Base-by-base conservation (phyloP, 2,797 vertebrate genomes). In the Coregonus suidteri region DNA sequence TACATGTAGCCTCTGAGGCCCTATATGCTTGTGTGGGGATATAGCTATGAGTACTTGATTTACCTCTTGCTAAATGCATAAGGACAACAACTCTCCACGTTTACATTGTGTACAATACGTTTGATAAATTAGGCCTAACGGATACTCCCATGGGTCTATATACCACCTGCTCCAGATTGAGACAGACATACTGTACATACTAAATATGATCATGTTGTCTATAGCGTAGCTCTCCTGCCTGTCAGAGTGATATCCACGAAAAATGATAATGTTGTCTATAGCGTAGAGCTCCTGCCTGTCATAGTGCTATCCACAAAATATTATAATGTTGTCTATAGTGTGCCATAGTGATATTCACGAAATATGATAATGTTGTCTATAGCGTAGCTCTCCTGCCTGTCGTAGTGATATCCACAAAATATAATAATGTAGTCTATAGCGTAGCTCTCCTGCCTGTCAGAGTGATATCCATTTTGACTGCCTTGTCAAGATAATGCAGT, bases 111-210 rank as follows among this genome's bases (percentile, higher is more conserved):
- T 86, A 73, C 77, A 80, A 79, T 81, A 59, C 79, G 77, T 86
- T 79, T 86, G 83, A 88, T 86, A 84, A 84, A 86, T 88, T 81
- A 84, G 77, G 77, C 74, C 77, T 78, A 81, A 82, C 85, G 76
- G 77, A 41, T 65, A 79, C 75, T 86, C 87, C 85, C 87, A 77
- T 80, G 85, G 82, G 87, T 82, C 79, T 78, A 25, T 62, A 62
- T 81, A 85, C 87, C 87, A 88, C 87, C 87, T 88, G 87, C 85
- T 86, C 83, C 82, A 88, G 82, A 85, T 83, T 86, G 85, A 86
- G 83, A 83, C 75, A 84, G 83, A 86, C 85, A 88, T 76, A 82
- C 81, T 84, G 83, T 82, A 82, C 14, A 25, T 14, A 53, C 71
- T 30, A 84, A 83, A 84, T 88, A 85, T 85, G 84, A 86, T 82